Base-by-base conservation (phyloP, 53 echinoderm and acorn worm species). In the Astropecten irregularis region DNA sequence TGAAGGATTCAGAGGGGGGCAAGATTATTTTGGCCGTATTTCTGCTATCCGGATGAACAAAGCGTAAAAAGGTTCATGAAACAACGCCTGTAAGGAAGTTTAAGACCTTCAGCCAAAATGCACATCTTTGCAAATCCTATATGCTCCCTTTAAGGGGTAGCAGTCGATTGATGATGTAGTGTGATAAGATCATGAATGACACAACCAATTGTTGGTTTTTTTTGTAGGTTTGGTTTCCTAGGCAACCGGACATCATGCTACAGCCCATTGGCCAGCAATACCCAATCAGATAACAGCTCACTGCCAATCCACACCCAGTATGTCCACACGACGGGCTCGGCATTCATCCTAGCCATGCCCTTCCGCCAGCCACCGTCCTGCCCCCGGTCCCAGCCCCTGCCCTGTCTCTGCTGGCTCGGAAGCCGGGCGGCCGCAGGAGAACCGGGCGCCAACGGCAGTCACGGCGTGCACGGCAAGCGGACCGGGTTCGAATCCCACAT, bases 151-250 rank as follows among this genome's bases (percentile, higher is more conserved):
- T n/a, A n/a, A n/a, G n/a, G n/a, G n/a, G n/a, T n/a, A n/a, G n/a
- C n/a, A n/a, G n/a, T n/a, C n/a, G n/a, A n/a, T n/a, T n/a, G n/a
- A n/a, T n/a, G n/a, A n/a, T n/a, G n/a, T n/a, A n/a, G n/a, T n/a
- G n/a, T n/a, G n/a, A n/a, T n/a, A n/a, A n/a, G n/a, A n/a, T n/a
- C n/a, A n/a, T n/a, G n/a, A n/a, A n/a, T n/a, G n/a, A n/a, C n/a
- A n/a, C n/a, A n/a, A n/a, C n/a, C n/a, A n/a, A n/a, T n/a, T n/a
- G n/a, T n/a, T n/a, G n/a, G n/a, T n/a, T n/a, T 76, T 56, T 20
- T 16, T 54, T 18, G 14, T 40, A 97, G 97, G 66, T 97, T 94
- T 90, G 97, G 97, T 27, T 97, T 97, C 77, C 71, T 97, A 18
- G 73, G 52, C 27, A 87, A 94, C 65, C 71, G 83, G 50, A 93